These are phyloP conservation scores for Drosophila cyrtoloma DNA, from an alignment of 2,888 invertebrate genomes.

Conservation along the genomic window DNA sequence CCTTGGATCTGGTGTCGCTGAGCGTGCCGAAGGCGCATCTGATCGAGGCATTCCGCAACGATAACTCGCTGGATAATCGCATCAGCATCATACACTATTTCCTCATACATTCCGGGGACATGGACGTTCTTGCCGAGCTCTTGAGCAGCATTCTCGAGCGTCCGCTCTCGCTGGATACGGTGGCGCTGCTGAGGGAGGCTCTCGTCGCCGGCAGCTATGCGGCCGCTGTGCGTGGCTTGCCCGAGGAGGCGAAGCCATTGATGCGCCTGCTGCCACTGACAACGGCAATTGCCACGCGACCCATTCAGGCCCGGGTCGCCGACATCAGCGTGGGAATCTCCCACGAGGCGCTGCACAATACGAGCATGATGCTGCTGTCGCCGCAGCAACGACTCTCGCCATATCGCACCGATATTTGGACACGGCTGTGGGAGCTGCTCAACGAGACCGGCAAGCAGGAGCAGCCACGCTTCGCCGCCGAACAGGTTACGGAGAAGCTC, in stretches of 20 bases:
- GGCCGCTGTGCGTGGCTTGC: slow-evolving; percentile 89
- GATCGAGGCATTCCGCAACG: slow-evolving; percentile 89
- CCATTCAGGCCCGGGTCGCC: slow-evolving; percentile 84
- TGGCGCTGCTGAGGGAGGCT: slow-evolving; percentile 91
- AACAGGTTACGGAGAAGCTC: slow-evolving; percentile 91
- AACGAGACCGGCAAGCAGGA: slow-evolving; percentile 87
- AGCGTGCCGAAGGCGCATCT: slow-evolving; percentile 89
- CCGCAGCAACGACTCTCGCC: slow-evolving; percentile 94
- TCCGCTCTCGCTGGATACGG: slow-evolving; percentile 87
- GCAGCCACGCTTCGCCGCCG: slow-evolving; percentile 88
- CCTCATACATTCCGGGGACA: slow-evolving; percentile 91
- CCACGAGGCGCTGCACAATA: slow-evolving; percentile 92
- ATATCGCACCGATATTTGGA: slow-evolving; percentile 93
- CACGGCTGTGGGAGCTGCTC: slow-evolving; percentile 91
- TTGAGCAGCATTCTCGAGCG: slow-evolving; percentile 88
- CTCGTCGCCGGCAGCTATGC: slow-evolving; percentile 91
- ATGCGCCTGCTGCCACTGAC: slow-evolving; percentile 90
- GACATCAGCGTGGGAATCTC: slow-evolving; percentile 88
- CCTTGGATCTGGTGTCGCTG: slow-evolving; percentile 90
- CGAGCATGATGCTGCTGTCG: slow-evolving; percentile 92
- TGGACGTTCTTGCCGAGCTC: slow-evolving; percentile 90
- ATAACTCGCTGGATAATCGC: slow-evolving; percentile 89
- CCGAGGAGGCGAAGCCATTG: slow-evolving; percentile 90
- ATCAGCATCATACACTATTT: slow-evolving; percentile 93
- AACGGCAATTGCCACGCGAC: slow-evolving; percentile 85